A percentile compares a stretch with the other conserved stretches of the same genome.
Evolutionary conservation across 2,797 vertebrate genomes (phyloP).

Genomic region (Phaenicophaeus curvirostris): DNA sequence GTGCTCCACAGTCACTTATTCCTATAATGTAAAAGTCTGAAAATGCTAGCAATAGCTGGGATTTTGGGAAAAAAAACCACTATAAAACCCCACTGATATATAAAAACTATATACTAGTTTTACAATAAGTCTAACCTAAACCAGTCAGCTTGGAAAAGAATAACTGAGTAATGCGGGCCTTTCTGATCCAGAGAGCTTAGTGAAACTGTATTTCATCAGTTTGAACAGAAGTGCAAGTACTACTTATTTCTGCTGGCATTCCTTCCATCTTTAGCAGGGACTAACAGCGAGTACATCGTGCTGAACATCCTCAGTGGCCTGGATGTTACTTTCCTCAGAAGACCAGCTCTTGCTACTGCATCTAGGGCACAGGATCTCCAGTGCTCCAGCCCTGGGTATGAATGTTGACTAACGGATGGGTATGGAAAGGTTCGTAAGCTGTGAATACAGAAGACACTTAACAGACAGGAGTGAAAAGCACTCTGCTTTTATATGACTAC

Average conservation of each 20-base stretch:
- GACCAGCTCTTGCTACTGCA: rapidly evolving
- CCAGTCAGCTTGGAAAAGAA: not conserved
- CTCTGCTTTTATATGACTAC: not conserved
- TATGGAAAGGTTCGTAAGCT: not conserved
- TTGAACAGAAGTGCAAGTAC: not conserved
- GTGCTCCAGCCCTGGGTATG: rapidly evolving
- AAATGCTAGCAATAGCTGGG: not conserved
- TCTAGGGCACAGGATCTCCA: not conserved
- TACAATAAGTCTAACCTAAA: not conserved
- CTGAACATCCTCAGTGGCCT: not conserved
- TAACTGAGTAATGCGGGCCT: not conserved
- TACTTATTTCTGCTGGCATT: not conserved
- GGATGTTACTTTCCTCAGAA: not conserved
- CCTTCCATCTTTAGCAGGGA: not conserved
- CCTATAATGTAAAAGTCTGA: not conserved
- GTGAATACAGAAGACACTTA: not conserved
- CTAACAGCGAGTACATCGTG: rapidly evolving
- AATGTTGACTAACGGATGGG: not conserved
- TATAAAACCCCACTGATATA: not conserved
- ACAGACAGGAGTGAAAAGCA: not conserved
- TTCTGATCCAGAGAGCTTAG: not conserved
- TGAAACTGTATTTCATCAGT: not conserved
- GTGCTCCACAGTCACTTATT: not conserved
- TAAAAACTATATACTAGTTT: not conserved
- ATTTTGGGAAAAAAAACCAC: not conserved